Evolutionary conservation across 2,888 invertebrate genomes (phyloP), one percentile per base, ranked within the genome.

Genomic region (Cremastobaeus sp.): DNA sequence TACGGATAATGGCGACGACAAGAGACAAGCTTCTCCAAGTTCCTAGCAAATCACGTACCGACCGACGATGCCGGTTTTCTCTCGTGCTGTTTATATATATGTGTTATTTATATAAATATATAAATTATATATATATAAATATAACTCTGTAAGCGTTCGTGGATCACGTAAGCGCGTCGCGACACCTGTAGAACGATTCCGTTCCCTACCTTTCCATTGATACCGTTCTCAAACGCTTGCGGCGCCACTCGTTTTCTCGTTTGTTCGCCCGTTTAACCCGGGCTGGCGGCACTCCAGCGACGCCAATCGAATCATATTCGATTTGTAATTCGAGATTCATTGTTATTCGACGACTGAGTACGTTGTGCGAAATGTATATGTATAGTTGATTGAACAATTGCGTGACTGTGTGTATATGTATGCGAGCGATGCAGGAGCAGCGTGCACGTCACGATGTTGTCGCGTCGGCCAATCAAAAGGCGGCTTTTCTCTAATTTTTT

Each of bases 1-100:
- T 65, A 60, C 55, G 65, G 35, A 54, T 72, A 39, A 66, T 30
- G 65, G 59, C 72, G 59, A 65, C 52, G 28, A 69, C 62, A 54
- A 34, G 62, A 82, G 52, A 59, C 57, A 82, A 78, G 80, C 84
- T 81, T 83, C 83, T 79, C 78, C 81, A 85, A 83, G 83, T 85
- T 84, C 85, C 84, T 85, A 84, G 81, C 80, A 64, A 64, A 74
- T 64, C 57, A 59, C 45, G 59, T 59, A 60, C 32, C 59, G 52
- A 20, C 43, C 55, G 39, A 59, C 35, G 32, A 57, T 45, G 55
- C 48, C 71, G 62, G 48, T 62, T 57, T 57, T 57, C 62, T 69
- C 47, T 25, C 25, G 25, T 25, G 45, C 64, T 64, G 14, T 64
- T 55, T 70, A 70, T 70, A 70, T 69, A 68, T 57, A 62, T 52